These are phyloP conservation scores for Panthera leo DNA, from an alignment of 2,113 vertebrate genomes.

Conservation along the genomic window DNA sequence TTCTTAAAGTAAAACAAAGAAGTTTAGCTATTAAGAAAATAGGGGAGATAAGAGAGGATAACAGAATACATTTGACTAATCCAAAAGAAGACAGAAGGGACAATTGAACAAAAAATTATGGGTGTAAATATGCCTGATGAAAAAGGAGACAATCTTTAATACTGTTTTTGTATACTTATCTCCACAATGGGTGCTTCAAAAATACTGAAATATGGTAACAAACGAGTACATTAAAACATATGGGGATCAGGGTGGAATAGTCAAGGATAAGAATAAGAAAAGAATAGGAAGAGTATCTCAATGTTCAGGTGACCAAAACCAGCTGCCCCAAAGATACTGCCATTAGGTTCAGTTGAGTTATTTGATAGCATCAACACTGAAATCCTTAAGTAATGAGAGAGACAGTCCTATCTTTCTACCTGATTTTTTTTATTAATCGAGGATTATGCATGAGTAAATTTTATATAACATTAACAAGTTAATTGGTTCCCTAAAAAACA, in stretches of 20 bases:
- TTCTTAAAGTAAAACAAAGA: neutral
- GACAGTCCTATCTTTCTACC: neutral
- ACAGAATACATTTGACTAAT: neutral
- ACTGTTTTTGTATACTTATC: neutral
- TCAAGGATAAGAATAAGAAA: neutral
- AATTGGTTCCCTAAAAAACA: neutral
- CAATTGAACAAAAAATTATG: neutral
- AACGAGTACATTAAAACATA: neutral
- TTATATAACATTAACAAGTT: neutral
- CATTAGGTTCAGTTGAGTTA: neutral
- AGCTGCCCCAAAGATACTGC: neutral
- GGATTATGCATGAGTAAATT: neutral
- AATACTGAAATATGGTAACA: neutral
- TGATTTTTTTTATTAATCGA: neutral
- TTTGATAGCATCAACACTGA: neutral
- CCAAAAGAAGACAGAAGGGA: neutral
- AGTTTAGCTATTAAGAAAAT: neutral
- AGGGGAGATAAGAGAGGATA: neutral
- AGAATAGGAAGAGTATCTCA: neutral
- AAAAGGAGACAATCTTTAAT: neutral
- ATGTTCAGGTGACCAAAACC: neutral
- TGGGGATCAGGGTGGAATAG: neutral
- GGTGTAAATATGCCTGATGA: neutral
- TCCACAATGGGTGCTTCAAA: neutral
- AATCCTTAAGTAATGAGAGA: neutral